Evolutionary conservation across 2,888 invertebrate genomes (phyloP).

Genomic region (Agonum fuliginosum): DNA sequence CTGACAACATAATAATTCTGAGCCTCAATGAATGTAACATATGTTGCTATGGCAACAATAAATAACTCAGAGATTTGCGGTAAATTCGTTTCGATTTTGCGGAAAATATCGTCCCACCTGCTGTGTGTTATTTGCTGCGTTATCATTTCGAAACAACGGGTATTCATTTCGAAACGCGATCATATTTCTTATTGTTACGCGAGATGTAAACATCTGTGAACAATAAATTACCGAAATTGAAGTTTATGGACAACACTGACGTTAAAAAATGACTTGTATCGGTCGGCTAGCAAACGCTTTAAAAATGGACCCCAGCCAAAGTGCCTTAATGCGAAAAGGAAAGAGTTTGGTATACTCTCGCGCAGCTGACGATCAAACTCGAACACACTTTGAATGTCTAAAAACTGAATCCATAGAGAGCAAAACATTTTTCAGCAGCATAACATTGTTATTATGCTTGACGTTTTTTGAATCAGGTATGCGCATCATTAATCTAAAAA

Average conservation of each 20-base stretch:
- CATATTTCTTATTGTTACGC: slow-evolving; percentile 35
- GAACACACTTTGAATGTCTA: too few species aligned
- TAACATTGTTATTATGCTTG: too few species aligned
- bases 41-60: slow-evolving; percentile 1
- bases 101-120: slow-evolving; percentile 13
- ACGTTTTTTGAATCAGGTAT: too few species aligned
- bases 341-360: too few species aligned
- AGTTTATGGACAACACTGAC: slow-evolving; percentile 36
- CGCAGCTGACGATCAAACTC: slow-evolving; percentile 9
- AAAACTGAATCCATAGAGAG: too few species aligned
- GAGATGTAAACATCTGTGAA: slow-evolving; percentile 26
- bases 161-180: slow-evolving; percentile 15
- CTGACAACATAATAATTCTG: too few species aligned
- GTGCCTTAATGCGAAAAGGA: slow-evolving; percentile 36
- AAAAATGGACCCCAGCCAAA: slow-evolving; percentile 23
- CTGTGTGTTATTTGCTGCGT: slow-evolving; percentile 8
- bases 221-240: slow-evolving; percentile 34
- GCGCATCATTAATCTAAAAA: too few species aligned
- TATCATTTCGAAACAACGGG: slow-evolving; percentile 26
- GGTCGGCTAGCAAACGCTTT: slow-evolving; percentile 16
- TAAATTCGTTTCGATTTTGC: slow-evolving; percentile 20
- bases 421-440: too few species aligned
- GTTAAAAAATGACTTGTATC: slow-evolving; percentile 45
- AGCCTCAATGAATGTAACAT: too few species aligned
- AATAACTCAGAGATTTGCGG: slow-evolving; percentile 16